Percentiles rank a stretch among this genome's conserved stretches.
These are phyloP conservation scores for Decapterus maruadsi DNA, from an alignment of 2,797 vertebrate genomes.

Conservation along the genomic window DNA sequence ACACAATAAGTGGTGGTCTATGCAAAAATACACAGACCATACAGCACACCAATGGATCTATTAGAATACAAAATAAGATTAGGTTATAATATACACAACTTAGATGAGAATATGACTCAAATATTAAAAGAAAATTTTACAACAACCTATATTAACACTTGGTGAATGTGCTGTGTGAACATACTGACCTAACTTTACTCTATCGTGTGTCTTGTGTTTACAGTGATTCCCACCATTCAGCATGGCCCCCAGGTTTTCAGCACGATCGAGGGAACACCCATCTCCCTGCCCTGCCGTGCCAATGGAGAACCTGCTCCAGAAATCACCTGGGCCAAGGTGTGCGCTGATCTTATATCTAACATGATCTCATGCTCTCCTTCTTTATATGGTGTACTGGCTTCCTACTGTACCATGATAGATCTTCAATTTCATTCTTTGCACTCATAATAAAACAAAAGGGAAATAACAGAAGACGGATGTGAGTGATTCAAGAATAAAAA, in stretches of 20 bases:
- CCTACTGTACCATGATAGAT: background rate
- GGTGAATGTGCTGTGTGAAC: background rate
- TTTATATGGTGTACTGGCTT: background rate
- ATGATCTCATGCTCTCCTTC: background rate
- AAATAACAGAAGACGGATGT: background rate
- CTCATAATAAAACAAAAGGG: background rate
- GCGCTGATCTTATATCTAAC: conserved; percentile 4
- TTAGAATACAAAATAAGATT: background rate
- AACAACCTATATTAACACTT: background rate
- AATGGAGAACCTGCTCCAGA: conserved; percentile 91
- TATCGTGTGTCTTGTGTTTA: conserved; percentile 23
- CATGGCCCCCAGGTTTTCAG: conserved; percentile 96
- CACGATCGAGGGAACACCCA: conserved; percentile 91
- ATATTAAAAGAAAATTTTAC: too few relatives aligned
- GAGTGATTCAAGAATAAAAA: background rate
- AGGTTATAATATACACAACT: too few relatives aligned
- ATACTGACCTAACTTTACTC: background rate
- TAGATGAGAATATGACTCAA: too few relatives aligned
- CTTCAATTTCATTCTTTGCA: background rate
- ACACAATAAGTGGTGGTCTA: background rate
- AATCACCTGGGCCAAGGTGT: conserved; percentile 94
- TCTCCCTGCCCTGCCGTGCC: conserved; percentile 92
- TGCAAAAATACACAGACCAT: background rate
- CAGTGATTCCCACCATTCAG: conserved; percentile 95
- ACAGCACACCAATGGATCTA: background rate